These are phyloP conservation scores for Gnatocerus cornutus DNA, from an alignment of 2,888 invertebrate species.

Conservation along the genomic window DNA sequence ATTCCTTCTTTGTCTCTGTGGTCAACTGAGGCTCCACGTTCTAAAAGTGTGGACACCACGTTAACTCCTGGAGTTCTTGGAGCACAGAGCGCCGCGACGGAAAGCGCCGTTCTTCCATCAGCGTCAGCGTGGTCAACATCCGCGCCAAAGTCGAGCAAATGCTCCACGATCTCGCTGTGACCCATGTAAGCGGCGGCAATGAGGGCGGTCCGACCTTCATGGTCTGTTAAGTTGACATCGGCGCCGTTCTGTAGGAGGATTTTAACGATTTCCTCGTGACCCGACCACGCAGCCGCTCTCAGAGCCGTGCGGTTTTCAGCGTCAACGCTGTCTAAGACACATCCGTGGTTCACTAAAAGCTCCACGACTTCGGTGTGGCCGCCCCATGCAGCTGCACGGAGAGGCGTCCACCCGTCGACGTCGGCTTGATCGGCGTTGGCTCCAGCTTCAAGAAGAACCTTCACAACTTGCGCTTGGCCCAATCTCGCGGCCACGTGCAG, in stretches of 20 bases:
- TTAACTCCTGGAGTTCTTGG: slow-evolving; percentile 84
- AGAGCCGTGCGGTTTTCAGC: slow-evolving; percentile 92
- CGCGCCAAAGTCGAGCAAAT: slow-evolving; percentile 86
- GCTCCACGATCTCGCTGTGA: slow-evolving; percentile 89
- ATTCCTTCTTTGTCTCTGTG: slow-evolving; percentile 90
- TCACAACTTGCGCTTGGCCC: slow-evolving; percentile 82
- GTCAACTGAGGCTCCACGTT: slow-evolving; percentile 87
- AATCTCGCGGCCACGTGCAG: slow-evolving; percentile 89
- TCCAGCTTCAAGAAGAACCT: slow-evolving; percentile 75
- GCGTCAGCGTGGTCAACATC: slow-evolving; percentile 89
- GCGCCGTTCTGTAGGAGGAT: slow-evolving; percentile 85
- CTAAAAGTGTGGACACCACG: slow-evolving; percentile 83
- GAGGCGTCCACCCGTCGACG: slow-evolving; percentile 91
- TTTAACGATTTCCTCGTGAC: slow-evolving; percentile 88
- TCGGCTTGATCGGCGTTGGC: slow-evolving; percentile 85
- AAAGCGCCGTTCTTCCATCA: slow-evolving; percentile 90
- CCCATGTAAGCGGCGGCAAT: slow-evolving; percentile 98
- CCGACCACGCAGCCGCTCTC: slow-evolving; percentile 95
- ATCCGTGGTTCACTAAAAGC: slow-evolving; percentile 83
- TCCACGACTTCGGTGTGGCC: slow-evolving; percentile 93
- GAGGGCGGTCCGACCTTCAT: slow-evolving; percentile 91
- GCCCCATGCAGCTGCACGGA: slow-evolving; percentile 96
- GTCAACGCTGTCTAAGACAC: slow-evolving; percentile 90
- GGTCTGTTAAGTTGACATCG: slow-evolving; percentile 87
- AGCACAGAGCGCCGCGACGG: slow-evolving; percentile 90